Base-by-base conservation (phyloP, 2,888 invertebrate genomes). In the Cheilosia pagana region DNA sequence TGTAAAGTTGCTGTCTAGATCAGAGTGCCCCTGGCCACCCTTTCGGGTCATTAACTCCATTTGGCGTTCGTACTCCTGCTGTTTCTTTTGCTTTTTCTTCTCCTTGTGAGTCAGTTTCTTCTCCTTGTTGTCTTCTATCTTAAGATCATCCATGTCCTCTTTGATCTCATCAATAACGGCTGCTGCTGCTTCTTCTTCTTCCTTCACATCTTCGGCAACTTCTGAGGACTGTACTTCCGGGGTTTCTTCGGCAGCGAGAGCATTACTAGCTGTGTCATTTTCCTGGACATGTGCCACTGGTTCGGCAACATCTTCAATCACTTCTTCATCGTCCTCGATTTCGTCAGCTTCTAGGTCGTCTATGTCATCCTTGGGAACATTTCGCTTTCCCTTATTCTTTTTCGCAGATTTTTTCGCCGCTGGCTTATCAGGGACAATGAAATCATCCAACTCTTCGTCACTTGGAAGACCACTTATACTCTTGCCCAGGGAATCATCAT, bases 1-100 rank as follows among this genome's bases (percentile, higher is more conserved):
- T 3, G 99, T 98, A 90, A 99, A 99, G 92, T 99, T 99, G 43
- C 96, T 96, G 77, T 96, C 98, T 16, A 98, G 92, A 74, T 97
- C 97, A 48, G 97, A 97, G 90, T 97, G 96, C 0, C 97, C 98
- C 90, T 96, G 95, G 0, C 97, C 97, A 21, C 97, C 97, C 91
- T 97, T 96, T 90, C 95, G 96, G 1, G 96, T 95, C 92, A 98
- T 92, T 88, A 95, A 90, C 90, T 98, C 97, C 94, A 98, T 93
- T 90, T 97, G 96, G 88, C 95, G 95, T 89, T 98, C 97, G 91
- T 96, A 97, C 89, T 98, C 97, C 89, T 96, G 95, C 92, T 96
- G 95, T 88, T 97, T 97, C 90, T 98, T 98, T 86, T 97, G 89
- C 89, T 97, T 97, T 89, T 97, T 98, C 92, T 97, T 97, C 90